These are phyloP conservation scores for Ormyrus nitidulus DNA, from an alignment of 2,888 invertebrate species.

Conservation along the genomic window DNA sequence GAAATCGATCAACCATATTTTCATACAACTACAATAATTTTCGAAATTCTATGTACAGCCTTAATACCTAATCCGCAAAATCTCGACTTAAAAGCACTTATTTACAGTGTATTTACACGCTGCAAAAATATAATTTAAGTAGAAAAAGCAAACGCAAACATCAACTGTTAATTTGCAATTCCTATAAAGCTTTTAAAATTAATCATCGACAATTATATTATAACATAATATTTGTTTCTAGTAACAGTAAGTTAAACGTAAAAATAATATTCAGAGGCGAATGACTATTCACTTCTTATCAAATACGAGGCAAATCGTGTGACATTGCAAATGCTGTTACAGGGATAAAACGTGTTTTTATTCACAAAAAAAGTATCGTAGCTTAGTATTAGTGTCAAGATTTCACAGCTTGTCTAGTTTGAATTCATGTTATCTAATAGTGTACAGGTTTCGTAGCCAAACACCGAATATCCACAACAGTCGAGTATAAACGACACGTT, in stretches of 20 bases:
- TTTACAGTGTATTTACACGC: constrained; percentile 55
- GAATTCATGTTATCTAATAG: constrained; percentile 63
- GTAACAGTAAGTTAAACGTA: neutral
- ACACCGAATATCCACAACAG: constrained; percentile 62
- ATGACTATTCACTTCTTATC: neutral
- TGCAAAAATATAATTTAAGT: constrained; percentile 51
- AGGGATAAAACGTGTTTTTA: neutral
- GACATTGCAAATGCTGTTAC: no score
- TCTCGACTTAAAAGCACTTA: constrained; percentile 40
- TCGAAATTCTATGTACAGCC: constrained; percentile 49
- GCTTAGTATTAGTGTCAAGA: constrained; percentile 41
- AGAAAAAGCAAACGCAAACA: constrained; percentile 27
- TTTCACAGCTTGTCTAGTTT: constrained; percentile 42
- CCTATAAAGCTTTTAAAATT: constrained; percentile 17
- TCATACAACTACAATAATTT: constrained; percentile 35
- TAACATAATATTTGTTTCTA: constrained; percentile 11
- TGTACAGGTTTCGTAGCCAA: constrained; percentile 66
- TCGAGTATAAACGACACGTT: constrained; percentile 43
- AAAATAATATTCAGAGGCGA: constrained; percentile 1
- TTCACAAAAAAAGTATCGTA: constrained; percentile 9
- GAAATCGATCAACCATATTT: constrained; percentile 33
- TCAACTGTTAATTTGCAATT: constrained; percentile 36
- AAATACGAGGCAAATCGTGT: no score
- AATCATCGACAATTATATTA: neutral
- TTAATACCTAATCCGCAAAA: constrained; percentile 34